Base-by-base conservation (phyloP, 2,888 invertebrate genomes). In the Gymnocheta viridis region DNA sequence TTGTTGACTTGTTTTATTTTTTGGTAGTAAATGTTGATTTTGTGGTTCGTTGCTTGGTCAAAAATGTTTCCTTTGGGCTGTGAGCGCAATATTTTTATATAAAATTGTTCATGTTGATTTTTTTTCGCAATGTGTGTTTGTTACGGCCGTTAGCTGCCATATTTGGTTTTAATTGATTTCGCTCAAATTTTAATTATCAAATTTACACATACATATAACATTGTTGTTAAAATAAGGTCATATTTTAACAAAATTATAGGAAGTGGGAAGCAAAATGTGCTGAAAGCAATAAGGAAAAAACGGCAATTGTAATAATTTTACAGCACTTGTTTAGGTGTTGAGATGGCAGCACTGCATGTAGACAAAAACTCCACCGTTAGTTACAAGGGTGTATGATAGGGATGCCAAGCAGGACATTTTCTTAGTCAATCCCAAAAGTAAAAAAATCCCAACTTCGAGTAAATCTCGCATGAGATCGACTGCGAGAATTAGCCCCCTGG, bases 101-200 rank as follows among this genome's bases (percentile, higher is more conserved):
- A 54, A 38, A 62, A 22, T 14, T 12, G 2, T n/a, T n/a, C n/a
- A n/a, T 49, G 5, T 44, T 44, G 35, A 22, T 56, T 22, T 62
- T 27, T 38, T 35, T 66, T 60, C 22, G 10, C 17, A 27, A 62
- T 51, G 58, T 32, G 41, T 72, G 24, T 24, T 29, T 47, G 32
- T 47, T 74, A 27, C 22, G 64, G 38, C 38, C 38, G 56, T 54
- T 74, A 14, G 29, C 24, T 29, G 58, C 77, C 27, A 60, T 58
- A 66, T 77, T 66, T 64, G 77, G 29, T 35, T 76, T 77, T 58
- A 64, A 77, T 72, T 66, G 70, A 77, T 72, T 69, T 66, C 3
- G 47, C n/a, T 76, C 17, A 70, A 44, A 76, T 82, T 76, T 82
- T 27, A 58, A 62, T 70, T 78, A 70, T 78, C 62, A 78, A 62